Evolutionary conservation across 1,140 invertebrate genomes (phyloP).

Genomic region (Mya arenaria): DNA sequence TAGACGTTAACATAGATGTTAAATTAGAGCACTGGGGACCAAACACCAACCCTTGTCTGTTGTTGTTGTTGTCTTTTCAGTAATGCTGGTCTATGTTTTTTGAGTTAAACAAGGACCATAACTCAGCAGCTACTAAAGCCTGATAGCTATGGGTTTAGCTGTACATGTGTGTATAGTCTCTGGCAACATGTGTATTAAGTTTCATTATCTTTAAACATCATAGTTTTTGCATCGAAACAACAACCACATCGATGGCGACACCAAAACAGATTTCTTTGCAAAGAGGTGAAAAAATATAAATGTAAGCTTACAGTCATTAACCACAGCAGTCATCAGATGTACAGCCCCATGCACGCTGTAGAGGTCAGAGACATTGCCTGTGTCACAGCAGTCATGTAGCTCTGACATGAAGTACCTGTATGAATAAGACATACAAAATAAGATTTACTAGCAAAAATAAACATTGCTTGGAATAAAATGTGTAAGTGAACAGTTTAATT

Average conservation of each 20-base stretch:
- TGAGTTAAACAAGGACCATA: too few species aligned
- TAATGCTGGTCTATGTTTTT: too few species aligned
- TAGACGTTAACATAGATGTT: not conserved
- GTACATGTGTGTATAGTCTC: not conserved
- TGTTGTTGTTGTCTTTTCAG: too few species aligned
- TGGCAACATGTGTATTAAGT: not conserved
- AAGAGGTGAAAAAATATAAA: not conserved
- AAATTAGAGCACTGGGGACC: not conserved
- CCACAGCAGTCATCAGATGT: not conserved
- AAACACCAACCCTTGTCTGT: not conserved
- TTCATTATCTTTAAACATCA: not conserved
- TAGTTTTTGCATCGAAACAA: not conserved
- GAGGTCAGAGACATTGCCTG: not conserved
- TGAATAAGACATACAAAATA: not conserved
- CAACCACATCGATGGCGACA: not conserved
- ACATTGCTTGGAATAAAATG: too few species aligned
- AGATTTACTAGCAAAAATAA: not conserved
- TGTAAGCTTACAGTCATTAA: not conserved
- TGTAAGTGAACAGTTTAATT: too few species aligned
- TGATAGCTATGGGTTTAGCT: not conserved
- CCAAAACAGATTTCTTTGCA: not conserved
- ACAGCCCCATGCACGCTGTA: slow-evolving; percentile 31
- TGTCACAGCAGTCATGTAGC: slow-evolving; percentile 21
- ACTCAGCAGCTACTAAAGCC: not conserved
- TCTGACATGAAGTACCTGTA: slow-evolving; percentile 22